A percentile compares a stretch with the other conserved stretches of the same genome.
These are phyloP conservation scores for Eulemur albifrons DNA, from an alignment of 2,797 vertebrate genomes.

Conservation along the genomic window DNA sequence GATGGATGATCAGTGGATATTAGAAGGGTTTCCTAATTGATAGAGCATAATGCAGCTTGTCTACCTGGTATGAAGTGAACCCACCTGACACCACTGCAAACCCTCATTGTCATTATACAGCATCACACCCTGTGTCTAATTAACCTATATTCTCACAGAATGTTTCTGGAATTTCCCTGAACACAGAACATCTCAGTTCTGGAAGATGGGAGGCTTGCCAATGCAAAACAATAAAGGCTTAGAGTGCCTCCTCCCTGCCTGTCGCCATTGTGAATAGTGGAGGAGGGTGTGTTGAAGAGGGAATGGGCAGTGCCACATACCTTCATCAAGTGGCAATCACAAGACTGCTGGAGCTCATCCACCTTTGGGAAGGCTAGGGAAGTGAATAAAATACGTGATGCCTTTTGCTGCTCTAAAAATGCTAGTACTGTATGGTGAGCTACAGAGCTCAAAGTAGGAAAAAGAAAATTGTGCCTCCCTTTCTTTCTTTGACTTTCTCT, in stretches of 20 bases:
- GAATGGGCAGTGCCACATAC: not conserved
- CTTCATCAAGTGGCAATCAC: not conserved
- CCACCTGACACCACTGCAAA: not conserved
- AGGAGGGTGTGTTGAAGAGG: not conserved
- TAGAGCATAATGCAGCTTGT: not conserved
- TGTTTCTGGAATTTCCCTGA: not conserved
- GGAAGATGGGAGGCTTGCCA: slow-evolving; percentile 26
- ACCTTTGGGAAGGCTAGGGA: not conserved
- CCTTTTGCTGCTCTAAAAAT: not conserved
- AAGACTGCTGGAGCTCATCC: not conserved
- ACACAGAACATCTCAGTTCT: slow-evolving; percentile 38
- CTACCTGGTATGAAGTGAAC: not conserved
- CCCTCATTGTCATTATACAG: not conserved
- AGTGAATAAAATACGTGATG: not conserved
- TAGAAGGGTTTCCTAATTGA: not conserved
- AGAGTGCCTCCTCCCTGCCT: not conserved
- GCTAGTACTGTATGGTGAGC: not conserved
- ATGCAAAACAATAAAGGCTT: not conserved
- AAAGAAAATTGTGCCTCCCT: not conserved
- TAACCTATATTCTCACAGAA: not conserved
- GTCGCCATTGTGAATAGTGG: not conserved
- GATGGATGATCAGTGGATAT: not conserved
- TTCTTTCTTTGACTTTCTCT: not conserved
- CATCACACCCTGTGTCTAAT: not conserved
- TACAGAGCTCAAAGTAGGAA: not conserved